These are phyloP conservation scores for Neocrepidodera transversa DNA, from an alignment of 2,888 invertebrate species.

Conservation along the genomic window DNA sequence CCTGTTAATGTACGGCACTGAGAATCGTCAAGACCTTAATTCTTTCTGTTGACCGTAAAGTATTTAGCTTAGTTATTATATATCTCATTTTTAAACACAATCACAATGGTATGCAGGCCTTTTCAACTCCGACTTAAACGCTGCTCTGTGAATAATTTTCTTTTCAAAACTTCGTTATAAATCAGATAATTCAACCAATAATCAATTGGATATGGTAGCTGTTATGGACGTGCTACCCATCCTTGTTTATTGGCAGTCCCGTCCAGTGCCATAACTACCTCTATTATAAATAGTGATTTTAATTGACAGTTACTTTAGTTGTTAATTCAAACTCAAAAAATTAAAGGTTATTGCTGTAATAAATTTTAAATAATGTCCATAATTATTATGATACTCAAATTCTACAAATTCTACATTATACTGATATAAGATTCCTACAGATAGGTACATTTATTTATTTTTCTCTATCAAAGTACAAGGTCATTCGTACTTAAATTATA, in stretches of 20 bases:
- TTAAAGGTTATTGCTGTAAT: too few relatives aligned
- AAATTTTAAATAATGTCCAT: too few relatives aligned
- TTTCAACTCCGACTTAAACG: slow-evolving; percentile 31
- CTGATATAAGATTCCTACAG: too few relatives aligned
- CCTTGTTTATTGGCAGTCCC: slow-evolving; percentile 14
- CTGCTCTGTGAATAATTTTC: slow-evolving; percentile 43
- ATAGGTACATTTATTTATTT: too few relatives aligned
- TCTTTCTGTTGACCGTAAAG: neutral
- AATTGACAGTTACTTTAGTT: too few relatives aligned
- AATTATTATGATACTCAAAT: too few relatives aligned
- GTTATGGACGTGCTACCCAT: slow-evolving; percentile 12
- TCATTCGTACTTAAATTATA: too few relatives aligned
- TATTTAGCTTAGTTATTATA: slow-evolving; percentile 9
- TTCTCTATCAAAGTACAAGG: too few relatives aligned
- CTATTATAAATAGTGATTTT: too few relatives aligned
- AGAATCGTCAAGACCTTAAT: neutral
- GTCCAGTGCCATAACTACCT: neutral
- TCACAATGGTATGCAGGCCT: slow-evolving; percentile 16
- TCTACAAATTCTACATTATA: too few relatives aligned
- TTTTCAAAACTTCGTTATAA: slow-evolving; percentile 46
- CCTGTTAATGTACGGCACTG: neutral
- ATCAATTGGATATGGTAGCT: slow-evolving; percentile 47
- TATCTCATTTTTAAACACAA: slow-evolving; percentile 10
- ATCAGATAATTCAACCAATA: slow-evolving; percentile 45
- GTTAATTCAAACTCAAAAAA: too few relatives aligned